These are phyloP conservation scores for Sarcophaga rosellei DNA, from an alignment of 2,888 invertebrate genomes.

Conservation along the genomic window DNA sequence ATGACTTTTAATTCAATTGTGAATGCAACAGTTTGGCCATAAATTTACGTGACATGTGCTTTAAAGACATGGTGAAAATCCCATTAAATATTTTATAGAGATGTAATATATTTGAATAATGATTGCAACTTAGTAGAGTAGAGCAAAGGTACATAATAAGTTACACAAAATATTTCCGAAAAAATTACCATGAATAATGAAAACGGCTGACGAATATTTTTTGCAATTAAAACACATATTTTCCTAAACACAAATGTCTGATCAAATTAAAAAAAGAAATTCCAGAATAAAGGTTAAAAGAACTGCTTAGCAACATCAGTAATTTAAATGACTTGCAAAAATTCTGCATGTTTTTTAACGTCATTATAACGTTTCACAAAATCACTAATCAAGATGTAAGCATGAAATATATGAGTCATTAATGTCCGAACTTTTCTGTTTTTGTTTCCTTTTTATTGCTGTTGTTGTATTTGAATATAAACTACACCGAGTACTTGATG, in stretches of 20 bases:
- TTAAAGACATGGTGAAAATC: too few species aligned
- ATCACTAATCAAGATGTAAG: neutral
- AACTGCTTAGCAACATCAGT: conserved; percentile 27
- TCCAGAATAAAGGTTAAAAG: neutral
- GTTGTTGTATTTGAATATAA: neutral
- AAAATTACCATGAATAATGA: too few species aligned
- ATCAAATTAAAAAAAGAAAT: neutral
- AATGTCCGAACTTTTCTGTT: conserved; percentile 15
- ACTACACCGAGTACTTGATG: conserved; percentile 4
- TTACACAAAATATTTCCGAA: too few species aligned
- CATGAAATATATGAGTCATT: conserved; percentile 53
- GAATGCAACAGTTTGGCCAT: too few species aligned
- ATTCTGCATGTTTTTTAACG: conserved; percentile 35
- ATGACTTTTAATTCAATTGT: too few species aligned
- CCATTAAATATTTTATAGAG: too few species aligned
- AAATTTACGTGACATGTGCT: too few species aligned
- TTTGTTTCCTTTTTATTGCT: neutral
- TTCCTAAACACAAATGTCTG: neutral
- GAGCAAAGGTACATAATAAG: too few species aligned
- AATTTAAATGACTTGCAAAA: conserved; percentile 39
- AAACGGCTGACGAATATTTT: too few species aligned
- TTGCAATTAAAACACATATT: too few species aligned
- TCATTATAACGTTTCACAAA: conserved; percentile 16
- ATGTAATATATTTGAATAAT: too few species aligned
- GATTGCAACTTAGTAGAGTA: too few species aligned